These are phyloP conservation scores for Macaca mulatta DNA, from an alignment of 2,113 vertebrate species.

Conservation along the genomic window DNA sequence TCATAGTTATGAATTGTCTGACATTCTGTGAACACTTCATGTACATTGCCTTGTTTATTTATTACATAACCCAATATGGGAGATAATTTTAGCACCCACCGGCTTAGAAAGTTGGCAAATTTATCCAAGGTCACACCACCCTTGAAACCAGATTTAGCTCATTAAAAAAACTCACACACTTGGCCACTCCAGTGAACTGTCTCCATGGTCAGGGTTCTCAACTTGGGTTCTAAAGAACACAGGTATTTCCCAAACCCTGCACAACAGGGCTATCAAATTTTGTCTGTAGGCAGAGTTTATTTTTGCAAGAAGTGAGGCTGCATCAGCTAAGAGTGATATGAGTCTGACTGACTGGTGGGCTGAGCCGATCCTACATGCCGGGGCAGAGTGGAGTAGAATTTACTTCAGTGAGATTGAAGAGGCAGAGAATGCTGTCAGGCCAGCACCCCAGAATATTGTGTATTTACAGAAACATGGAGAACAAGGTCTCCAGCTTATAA, in stretches of 20 bases:
- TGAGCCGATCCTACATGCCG: accelerated
- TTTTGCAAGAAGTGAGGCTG: background rate
- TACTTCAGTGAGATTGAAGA: too few species aligned
- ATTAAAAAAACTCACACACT: background rate
- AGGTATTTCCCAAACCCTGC: background rate
- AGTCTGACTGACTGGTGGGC: background rate
- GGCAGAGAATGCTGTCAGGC: accelerated
- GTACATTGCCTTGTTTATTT: accelerated
- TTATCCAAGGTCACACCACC: background rate
- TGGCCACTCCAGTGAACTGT: background rate
- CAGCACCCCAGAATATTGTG: accelerated
- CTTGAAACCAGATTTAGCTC: background rate
- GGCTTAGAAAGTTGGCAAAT: background rate
- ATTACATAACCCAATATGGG: accelerated
- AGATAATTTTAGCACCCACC: accelerated
- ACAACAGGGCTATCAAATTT: accelerated
- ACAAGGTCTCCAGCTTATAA: too few species aligned
- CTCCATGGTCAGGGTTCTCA: background rate
- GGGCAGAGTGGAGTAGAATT: background rate
- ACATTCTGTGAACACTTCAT: background rate
- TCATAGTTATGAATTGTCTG: background rate
- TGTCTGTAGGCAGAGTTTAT: background rate
- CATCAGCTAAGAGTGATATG: too few species aligned
- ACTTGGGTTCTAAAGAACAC: background rate
- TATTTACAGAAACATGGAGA: too few species aligned